Conservation (phyloP, 2,888 invertebrate species). For the Stegophylla sp. region DNA sequence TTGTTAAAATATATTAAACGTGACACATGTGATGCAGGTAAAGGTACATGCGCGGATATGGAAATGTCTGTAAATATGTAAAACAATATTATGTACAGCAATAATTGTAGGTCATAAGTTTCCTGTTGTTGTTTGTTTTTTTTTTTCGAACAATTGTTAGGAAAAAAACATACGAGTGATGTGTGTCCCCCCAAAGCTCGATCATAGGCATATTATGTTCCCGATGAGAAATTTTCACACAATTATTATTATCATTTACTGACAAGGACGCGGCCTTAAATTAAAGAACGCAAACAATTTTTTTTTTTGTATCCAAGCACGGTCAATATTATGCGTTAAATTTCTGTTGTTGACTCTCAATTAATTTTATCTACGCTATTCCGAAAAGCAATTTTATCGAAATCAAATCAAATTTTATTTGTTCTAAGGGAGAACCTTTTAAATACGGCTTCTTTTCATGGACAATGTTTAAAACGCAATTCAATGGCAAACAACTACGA, state of each 20-base stretch:
- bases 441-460: no score
- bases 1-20: not conserved
- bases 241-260: conserved; percentile 2
- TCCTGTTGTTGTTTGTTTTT: not conserved
- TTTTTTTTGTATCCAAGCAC: no score
- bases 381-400: not conserved
- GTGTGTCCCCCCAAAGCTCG: not conserved
- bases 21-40: no score
- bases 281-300: not conserved
- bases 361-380: not conserved
- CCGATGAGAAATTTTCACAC: conserved; percentile 26
- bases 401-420: no score
- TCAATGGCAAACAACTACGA: not conserved
- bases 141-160: not conserved
- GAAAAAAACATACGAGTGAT: not conserved
- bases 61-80: not conserved
- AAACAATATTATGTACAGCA: not conserved
- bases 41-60: not conserved
- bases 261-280: conserved; percentile 42
- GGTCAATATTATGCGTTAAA: not conserved
- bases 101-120: not conserved
- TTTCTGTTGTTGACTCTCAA: not conserved
- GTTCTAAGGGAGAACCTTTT: no score
- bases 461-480: no score
- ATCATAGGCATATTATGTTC: not conserved